phyloP scores from a whole-genome alignment of 1,140 invertebrate species.

The Ceratina calcarata region DNA sequence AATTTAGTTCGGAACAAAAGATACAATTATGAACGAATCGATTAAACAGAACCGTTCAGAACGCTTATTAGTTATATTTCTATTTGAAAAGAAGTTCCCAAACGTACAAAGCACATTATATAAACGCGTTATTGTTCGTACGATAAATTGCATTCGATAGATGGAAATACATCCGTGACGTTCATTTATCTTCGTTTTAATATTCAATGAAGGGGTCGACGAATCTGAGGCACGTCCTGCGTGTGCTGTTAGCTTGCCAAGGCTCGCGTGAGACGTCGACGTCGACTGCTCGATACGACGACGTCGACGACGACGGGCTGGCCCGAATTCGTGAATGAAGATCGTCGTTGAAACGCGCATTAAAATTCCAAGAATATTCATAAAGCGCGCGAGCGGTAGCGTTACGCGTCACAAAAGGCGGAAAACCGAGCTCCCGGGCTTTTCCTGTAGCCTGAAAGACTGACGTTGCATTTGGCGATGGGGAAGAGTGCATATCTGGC shows the following conservation, averaged over 20 bases:
- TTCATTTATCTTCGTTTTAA: conserved; percentile 39
- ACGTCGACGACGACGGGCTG: not conserved
- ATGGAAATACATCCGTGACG: not conserved
- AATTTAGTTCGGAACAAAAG: no score
- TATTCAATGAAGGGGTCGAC: conserved; percentile 23
- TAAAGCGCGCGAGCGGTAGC: not conserved
- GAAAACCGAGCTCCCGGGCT: not conserved
- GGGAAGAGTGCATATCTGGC: conserved; percentile 21
- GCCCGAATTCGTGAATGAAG: conserved; percentile 32
- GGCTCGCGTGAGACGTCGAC: not conserved
- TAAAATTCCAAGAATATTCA: conserved; percentile 50
- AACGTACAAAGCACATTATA: no score
- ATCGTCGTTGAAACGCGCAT: conserved; percentile 37
- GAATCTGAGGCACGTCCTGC: conserved; percentile 34
- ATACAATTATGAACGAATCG: no score
- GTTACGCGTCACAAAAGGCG: conserved; percentile 16
- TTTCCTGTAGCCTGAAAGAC: conserved; percentile 43
- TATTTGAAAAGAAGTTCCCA: no score
- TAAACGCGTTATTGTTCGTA: not conserved
- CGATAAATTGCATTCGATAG: not conserved
- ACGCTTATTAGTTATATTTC: no score
- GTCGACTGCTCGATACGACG: not conserved
- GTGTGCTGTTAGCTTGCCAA: conserved; percentile 24
- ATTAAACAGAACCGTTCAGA: no score
- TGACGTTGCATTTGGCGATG: conserved; percentile 37